These are phyloP conservation scores for Trissoscelio sp. DNA, from an alignment of 2,888 invertebrate genomes.

Conservation along the genomic window DNA sequence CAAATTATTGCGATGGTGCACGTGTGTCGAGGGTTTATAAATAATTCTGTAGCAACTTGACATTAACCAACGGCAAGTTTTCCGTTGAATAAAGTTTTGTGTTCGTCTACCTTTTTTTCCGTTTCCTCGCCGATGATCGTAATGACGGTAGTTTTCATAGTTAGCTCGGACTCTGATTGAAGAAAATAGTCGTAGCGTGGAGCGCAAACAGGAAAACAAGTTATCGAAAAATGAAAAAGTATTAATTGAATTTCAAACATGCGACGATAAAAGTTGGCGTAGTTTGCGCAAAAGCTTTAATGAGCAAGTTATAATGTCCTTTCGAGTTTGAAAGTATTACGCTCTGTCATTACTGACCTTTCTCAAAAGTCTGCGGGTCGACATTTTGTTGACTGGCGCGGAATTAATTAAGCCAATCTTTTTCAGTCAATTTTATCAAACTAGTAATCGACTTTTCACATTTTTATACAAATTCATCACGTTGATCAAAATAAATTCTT, in stretches of 20 bases:
- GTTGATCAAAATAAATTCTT: too few species aligned
- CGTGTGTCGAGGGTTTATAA: constrained; percentile 50
- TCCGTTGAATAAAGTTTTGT: constrained; percentile 16
- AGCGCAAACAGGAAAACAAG: constrained; percentile 57
- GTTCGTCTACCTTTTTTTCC: not conserved
- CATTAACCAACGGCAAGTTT: constrained; percentile 34
- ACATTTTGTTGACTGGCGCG: constrained; percentile 36
- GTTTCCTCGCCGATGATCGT: constrained; percentile 8
- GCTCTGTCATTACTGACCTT: constrained; percentile 59
- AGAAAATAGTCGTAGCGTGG: constrained; percentile 25
- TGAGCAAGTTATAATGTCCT: constrained; percentile 62
- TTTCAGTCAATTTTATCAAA: constrained; percentile 11
- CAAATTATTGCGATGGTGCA: constrained; percentile 32
- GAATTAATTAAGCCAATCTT: constrained; percentile 25
- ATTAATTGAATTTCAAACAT: constrained; percentile 65
- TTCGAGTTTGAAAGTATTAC: constrained; percentile 57
- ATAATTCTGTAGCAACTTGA: constrained; percentile 30
- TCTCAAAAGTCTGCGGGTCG: constrained; percentile 23
- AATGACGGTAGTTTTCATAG: constrained; percentile 41
- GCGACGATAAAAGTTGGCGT: constrained; percentile 61
- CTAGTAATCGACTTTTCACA: not conserved
- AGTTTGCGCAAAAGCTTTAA: constrained; percentile 61
- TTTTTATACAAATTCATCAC: too few species aligned
- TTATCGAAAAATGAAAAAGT: constrained; percentile 59
- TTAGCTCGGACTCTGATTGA: constrained; percentile 35